Base-by-base conservation (phyloP, 1,140 invertebrate genomes). In the Nixonia krombeini region DNA sequence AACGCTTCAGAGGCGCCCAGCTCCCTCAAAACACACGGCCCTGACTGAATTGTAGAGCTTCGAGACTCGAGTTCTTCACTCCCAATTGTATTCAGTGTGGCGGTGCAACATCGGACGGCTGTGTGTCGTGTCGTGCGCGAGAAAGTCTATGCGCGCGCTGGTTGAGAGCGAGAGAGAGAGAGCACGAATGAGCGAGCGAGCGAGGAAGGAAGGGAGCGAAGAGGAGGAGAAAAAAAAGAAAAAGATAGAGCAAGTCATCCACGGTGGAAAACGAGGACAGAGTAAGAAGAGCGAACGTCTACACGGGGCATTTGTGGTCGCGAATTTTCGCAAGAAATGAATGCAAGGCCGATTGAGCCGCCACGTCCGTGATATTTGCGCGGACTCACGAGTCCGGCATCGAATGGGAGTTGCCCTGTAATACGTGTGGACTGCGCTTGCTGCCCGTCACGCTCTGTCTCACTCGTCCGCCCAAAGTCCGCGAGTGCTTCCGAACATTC, bases 391-490 rank as follows among this genome's bases (percentile, higher is more conserved):
- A 26, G 21, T 6, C 21, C 21, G 21, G 21, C 2, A 21, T 21
- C 21, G 21, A 21, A 21, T 6, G 21, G 21, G 21, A 21, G 21
- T 21, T 21, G 21, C 21, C 21, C 21, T 21, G 21, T 21, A 6
- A 21, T 2, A 21, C 21, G 21, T 56, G 52, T 37, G 42, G 21
- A 56, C 21, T 21, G 52, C 7, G 42, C 40, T 56, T 56, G 25
- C 9, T 8, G 38, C 26, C 33, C 10, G 21, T 59, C 33, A 17
- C 45, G 35, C 51, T 49, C 38, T 29, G 15, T 26, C 42, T 41
- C 47, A 38, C 26, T 33, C 64, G 45, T 70, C 52, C 38, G 47
- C 61, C 67, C 71, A 50, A 47, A 67, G 62, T 45, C 41, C 41
- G 38, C 51, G 53, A 55, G n/a, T n/a, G n/a, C n/a, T n/a, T n/a